These are phyloP conservation scores for Drosophila hamatofila DNA, from an alignment of 2,888 invertebrate species.

Conservation along the genomic window DNA sequence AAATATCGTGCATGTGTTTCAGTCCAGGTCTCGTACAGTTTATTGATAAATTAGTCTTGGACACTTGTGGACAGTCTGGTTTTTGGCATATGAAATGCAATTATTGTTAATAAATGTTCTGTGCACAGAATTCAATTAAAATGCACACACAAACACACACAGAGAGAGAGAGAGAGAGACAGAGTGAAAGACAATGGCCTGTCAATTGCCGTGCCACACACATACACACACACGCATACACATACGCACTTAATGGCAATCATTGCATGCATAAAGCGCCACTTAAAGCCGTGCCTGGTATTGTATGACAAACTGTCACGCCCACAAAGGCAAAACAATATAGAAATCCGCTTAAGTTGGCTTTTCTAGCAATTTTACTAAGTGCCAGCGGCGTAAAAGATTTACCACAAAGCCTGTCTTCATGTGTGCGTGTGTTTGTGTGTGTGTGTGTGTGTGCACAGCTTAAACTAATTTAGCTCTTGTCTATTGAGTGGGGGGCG, in stretches of 20 bases:
- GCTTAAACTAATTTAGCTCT: slow-evolving; percentile 66
- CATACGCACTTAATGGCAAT: slow-evolving; percentile 51
- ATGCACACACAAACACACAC: slow-evolving; percentile 35
- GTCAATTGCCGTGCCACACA: slow-evolving; percentile 59
- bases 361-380: slow-evolving; percentile 67
- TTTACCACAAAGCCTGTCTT: slow-evolving; percentile 35
- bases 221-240: slow-evolving; percentile 3
- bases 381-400: slow-evolving; percentile 62
- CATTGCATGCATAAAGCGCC: slow-evolving; percentile 47
- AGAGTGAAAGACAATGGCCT: slow-evolving; percentile 56
- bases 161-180: not conserved
- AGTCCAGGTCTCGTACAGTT: slow-evolving; percentile 33
- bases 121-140: slow-evolving; percentile 74
- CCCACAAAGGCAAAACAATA: slow-evolving; percentile 52
- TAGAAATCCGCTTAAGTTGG: slow-evolving; percentile 67
- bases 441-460: slow-evolving; percentile 7
- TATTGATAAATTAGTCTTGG: slow-evolving; percentile 79
- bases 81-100: slow-evolving; percentile 75
- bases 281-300: slow-evolving; percentile 55
- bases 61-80: slow-evolving; percentile 76
- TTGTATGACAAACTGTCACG: slow-evolving; percentile 57
- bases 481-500: slow-evolving; percentile 23
- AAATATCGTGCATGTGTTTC: slow-evolving; percentile 19
- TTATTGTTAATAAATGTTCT: slow-evolving; percentile 78
- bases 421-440: slow-evolving; percentile 7